These are phyloP conservation scores for Silvanus unidentatus DNA, from an alignment of 2,888 invertebrate species.

Conservation along the genomic window DNA sequence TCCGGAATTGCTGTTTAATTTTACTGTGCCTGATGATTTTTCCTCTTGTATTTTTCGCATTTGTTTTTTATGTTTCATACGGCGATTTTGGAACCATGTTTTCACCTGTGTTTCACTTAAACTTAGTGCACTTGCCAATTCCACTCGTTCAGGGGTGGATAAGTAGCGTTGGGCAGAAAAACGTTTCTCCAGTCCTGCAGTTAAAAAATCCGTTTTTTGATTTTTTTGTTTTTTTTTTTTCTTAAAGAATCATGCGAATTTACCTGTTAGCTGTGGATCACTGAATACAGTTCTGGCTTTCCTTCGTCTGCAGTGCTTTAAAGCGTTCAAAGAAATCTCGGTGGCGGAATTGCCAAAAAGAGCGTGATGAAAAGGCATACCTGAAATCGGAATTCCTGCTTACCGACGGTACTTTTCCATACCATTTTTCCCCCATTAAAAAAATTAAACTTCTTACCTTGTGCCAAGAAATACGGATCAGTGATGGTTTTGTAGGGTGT, in stretches of 20 bases:
- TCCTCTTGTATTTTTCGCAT: slow-evolving; percentile 63
- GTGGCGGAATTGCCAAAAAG: slow-evolving; percentile 59
- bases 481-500: slow-evolving; percentile 64
- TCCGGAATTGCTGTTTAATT: too few relatives aligned
- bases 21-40: slow-evolving; percentile 25
- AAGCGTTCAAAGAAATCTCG: slow-evolving; percentile 63
- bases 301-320: slow-evolving; percentile 89
- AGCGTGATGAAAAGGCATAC: slow-evolving; percentile 59
- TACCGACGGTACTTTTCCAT: too few relatives aligned
- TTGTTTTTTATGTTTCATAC: slow-evolving; percentile 96
- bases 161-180: slow-evolving; percentile 93
- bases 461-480: slow-evolving; percentile 64
- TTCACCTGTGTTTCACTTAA: slow-evolving; percentile 92
- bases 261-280: slow-evolving; percentile 65
- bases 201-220: not conserved
- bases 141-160: slow-evolving; percentile 93
- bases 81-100: slow-evolving; percentile 96
- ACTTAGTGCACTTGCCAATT: slow-evolving; percentile 85
- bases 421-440: too few relatives aligned
- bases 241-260: slow-evolving; percentile 2
- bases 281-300: slow-evolving; percentile 94
- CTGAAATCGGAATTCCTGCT: too few relatives aligned
- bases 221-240: too few relatives aligned
- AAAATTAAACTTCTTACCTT: slow-evolving; percentile 56
- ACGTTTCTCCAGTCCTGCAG: slow-evolving; percentile 79